These are phyloP conservation scores for Eurystomus gularis DNA, from an alignment of 2,113 vertebrate genomes.

Conservation along the genomic window DNA sequence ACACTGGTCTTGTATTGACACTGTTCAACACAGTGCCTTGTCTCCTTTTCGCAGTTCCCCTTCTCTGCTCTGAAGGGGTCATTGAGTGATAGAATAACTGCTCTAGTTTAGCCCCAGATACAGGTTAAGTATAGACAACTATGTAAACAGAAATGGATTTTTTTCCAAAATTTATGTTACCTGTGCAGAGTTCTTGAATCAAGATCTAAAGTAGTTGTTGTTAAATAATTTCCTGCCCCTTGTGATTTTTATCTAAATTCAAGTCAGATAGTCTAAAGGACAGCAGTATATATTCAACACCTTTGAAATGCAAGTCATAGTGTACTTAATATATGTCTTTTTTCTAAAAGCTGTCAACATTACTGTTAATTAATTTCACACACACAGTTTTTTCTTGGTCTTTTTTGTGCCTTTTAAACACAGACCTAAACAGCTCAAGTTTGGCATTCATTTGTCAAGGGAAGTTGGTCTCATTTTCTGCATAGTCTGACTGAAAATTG, in stretches of 20 bases:
- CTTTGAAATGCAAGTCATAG: neutral
- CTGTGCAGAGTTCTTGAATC: neutral
- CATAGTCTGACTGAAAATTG: neutral
- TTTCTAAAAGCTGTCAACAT: neutral
- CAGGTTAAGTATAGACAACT: neutral
- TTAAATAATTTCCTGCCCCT: neutral
- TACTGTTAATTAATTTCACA: neutral
- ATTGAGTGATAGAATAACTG: no score
- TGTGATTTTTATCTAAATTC: neutral
- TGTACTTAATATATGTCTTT: neutral
- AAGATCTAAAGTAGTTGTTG: neutral
- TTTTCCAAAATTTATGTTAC: neutral
- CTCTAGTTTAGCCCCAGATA: no score
- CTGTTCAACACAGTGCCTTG: no score
- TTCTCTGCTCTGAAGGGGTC: no score
- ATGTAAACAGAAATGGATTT: neutral
- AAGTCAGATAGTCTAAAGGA: neutral
- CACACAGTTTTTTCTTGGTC: neutral
- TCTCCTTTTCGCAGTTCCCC: no score
- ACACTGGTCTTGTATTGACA: no score
- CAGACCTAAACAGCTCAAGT: neutral
- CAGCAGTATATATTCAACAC: neutral
- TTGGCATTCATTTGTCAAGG: neutral
- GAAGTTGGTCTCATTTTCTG: neutral
- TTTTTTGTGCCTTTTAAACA: neutral